These are phyloP conservation scores for Parauchenoglanis ngamensis DNA, from an alignment of 2,797 vertebrate genomes.

Conservation along the genomic window DNA sequence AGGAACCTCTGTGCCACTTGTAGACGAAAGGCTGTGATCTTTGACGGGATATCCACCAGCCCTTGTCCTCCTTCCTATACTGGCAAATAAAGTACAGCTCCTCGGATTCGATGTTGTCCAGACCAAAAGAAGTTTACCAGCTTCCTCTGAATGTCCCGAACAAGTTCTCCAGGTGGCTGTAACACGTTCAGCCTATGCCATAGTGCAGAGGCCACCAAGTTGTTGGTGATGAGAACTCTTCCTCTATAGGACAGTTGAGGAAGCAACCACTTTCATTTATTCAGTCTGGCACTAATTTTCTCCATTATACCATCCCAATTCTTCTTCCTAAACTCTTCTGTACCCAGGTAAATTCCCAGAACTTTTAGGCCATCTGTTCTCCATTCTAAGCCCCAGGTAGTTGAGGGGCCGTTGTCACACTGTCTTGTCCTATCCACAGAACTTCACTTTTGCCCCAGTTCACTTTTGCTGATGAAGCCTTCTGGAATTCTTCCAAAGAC, in stretches of 20 bases:
- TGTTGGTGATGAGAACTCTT: background rate
- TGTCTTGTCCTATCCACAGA: background rate
- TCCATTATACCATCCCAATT: constrained; percentile 4
- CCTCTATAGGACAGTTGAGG: background rate
- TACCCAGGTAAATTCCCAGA: background rate
- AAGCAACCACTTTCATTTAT: constrained; percentile 26
- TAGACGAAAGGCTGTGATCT: background rate
- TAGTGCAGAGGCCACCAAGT: background rate
- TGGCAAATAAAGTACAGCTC: constrained; percentile 9
- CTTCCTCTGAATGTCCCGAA: background rate
- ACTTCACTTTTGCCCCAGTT: constrained; percentile 21
- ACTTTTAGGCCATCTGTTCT: background rate
- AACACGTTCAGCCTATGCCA: background rate
- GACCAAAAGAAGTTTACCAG: constrained; percentile 2
- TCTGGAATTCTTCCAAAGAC: background rate
- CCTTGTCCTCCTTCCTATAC: constrained; percentile 3
- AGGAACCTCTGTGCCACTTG: constrained; percentile 10
- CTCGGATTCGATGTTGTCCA: background rate
- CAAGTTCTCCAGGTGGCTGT: background rate
- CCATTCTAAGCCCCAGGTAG: background rate
- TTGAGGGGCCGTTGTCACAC: background rate
- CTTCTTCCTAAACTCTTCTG: background rate
- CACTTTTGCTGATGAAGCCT: constrained; percentile 12
- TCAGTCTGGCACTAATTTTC: constrained; percentile 16
- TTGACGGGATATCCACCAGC: background rate